These are phyloP conservation scores for Chrosomus eos DNA, from an alignment of 2,797 vertebrate species.

Conservation along the genomic window DNA sequence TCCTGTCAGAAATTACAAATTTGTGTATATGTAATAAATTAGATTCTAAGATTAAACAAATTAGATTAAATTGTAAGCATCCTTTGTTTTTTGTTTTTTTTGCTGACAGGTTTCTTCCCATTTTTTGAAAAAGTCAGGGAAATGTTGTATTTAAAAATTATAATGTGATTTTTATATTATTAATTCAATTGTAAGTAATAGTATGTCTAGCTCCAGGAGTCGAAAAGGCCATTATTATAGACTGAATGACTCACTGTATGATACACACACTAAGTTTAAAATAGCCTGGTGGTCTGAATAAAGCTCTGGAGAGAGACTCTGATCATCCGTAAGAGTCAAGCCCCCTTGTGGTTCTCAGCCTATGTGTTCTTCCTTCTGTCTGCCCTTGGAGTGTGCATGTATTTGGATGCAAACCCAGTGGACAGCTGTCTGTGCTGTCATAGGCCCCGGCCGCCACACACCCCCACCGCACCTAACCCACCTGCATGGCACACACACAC, in stretches of 20 bases:
- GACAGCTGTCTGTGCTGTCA: constrained; percentile 37
- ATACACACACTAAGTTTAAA: constrained; percentile 17
- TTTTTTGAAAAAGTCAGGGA: background rate
- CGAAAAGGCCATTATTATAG: constrained; percentile 19
- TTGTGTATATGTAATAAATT: background rate
- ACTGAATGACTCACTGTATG: constrained; percentile 10
- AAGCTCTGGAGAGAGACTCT: constrained; percentile 57
- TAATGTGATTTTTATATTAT: background rate
- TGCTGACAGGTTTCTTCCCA: background rate
- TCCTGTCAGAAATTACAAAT: background rate
- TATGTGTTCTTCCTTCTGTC: constrained; percentile 43
- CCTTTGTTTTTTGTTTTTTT: background rate
- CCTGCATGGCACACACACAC: constrained; percentile 47
- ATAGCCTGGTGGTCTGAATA: constrained; percentile 42
- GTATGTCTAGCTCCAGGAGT: constrained; percentile 8
- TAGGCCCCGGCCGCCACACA: constrained; percentile 24
- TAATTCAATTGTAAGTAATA: constrained; percentile 36
- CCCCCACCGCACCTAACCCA: constrained; percentile 24
- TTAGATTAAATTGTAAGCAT: background rate
- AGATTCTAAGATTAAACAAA: background rate
- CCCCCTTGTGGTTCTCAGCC: constrained; percentile 28
- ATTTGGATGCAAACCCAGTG: constrained; percentile 52
- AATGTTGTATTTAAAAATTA: background rate
- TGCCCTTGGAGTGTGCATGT: constrained; percentile 58
- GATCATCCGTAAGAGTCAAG: constrained; percentile 41